Evolutionary conservation across 2,888 invertebrate species (phyloP), one percentile per base, ranked within the genome.

Genomic region (Leptinotarsa tumamoca): DNA sequence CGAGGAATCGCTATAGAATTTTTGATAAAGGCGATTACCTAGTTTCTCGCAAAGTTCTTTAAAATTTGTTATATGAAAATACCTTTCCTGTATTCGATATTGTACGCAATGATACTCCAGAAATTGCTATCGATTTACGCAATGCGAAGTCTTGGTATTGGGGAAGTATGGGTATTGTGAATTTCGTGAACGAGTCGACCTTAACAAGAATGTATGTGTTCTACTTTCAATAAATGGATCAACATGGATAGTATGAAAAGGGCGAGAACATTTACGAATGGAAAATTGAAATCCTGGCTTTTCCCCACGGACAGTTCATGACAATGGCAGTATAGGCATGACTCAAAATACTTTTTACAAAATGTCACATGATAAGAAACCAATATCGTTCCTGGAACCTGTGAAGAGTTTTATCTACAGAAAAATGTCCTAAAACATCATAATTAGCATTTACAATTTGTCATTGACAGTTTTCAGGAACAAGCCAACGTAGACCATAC

Each of bases 391-490:
- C 17, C 17, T 43, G 33, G 4, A 76, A 17, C 52, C 71, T 14
- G 10, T 68, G 74, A 52, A 63, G 58, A 13, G 74, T 74, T 54
- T 74, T 71, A 21, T 71, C 77, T 5, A 43, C 27, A 15, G 74
- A 71, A n/a, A 74, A 79, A 74, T 76, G 72, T 56, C 71, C 78
- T 15, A 67, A 50, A 7, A 82, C 79, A 58, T 83, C 80, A 54
- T 83, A 80, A 54, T 80, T 78, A 4, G 27, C 27, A 0, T 27
- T 27, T 27, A 27, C 78, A 50, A 82, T 78, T 71, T 81, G 78
- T 83, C 82, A 83, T 15, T 80, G 73, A 10, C 79, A 79, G 50
- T 68, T 73, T 68, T 81, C 79, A 5, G 83, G 83, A 18, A 84
- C 69, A 33, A 82, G 67, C 77, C 76, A 78, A 51, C 67, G 61